phyloP scores from a whole-genome alignment of 2,888 invertebrate genomes.

The Netelia virgata region DNA sequence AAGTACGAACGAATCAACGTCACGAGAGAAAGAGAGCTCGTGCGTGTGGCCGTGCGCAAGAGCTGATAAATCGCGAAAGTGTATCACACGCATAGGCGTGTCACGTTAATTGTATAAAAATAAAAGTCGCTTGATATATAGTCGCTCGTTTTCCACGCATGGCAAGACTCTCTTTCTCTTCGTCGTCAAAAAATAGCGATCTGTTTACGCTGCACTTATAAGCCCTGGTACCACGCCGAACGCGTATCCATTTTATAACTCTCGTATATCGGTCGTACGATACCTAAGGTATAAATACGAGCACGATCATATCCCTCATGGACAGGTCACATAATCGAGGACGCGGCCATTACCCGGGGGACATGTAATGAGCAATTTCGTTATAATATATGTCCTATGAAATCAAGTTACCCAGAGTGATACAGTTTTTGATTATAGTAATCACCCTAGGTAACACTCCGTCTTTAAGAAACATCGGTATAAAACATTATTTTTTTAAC shows the following conservation, averaged over 20 bases:
- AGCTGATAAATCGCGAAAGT: conserved; percentile 12
- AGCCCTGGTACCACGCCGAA: conserved; percentile 20
- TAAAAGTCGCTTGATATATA: conserved; percentile 39
- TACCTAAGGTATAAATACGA: conserved; percentile 2
- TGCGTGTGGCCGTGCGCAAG: neutral
- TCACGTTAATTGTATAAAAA: conserved; percentile 56
- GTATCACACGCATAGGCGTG: conserved; percentile 30
- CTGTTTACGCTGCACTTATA: conserved; percentile 24
- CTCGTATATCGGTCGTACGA: conserved; percentile 10
- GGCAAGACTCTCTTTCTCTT: conserved; percentile 34
- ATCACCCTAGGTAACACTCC: conserved; percentile 24
- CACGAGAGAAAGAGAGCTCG: no score
- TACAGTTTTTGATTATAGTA: conserved; percentile 45
- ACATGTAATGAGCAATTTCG: conserved; percentile 52
- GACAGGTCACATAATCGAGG: conserved; percentile 51
- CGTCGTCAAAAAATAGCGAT: conserved; percentile 46
- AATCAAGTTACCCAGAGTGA: conserved; percentile 36
- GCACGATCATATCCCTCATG: conserved; percentile 18
- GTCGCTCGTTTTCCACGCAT: conserved; percentile 51
- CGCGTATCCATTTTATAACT: conserved; percentile 22
- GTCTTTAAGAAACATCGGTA: conserved; percentile 25
- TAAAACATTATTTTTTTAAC: conserved; percentile 7
- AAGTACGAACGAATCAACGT: no score
- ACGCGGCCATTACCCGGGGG: conserved; percentile 43
- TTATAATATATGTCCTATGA: conserved; percentile 42